Evolutionary conservation across 1,140 invertebrate species (phyloP).

Genomic region (Drosophila elegans): DNA sequence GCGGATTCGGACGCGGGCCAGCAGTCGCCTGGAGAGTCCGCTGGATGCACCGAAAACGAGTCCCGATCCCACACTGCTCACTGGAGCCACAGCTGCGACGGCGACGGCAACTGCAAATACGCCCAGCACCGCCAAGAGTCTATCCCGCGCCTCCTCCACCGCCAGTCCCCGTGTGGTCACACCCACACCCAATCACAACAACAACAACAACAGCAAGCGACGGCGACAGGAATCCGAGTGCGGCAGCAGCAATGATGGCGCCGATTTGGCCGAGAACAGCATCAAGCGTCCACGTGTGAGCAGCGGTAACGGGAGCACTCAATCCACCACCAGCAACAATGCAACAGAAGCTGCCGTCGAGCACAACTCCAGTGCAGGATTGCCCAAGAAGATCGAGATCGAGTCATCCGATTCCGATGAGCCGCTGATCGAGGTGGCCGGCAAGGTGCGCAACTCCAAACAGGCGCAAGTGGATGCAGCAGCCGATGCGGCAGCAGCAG

Average conservation of each 20-base stretch:
- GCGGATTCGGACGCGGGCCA: constrained; percentile 88
- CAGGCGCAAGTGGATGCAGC: constrained; percentile 58
- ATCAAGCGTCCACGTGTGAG: constrained; percentile 60
- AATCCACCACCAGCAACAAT: constrained; percentile 5
- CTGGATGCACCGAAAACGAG: constrained; percentile 87
- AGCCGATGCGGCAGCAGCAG: constrained; percentile 39
- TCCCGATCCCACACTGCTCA: constrained; percentile 76
- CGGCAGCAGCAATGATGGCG: constrained; percentile 57
- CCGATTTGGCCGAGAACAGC: constrained; percentile 26
- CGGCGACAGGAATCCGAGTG: constrained; percentile 92
- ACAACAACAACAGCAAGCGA: constrained; percentile 86
- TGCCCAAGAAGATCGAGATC: constrained; percentile 82
- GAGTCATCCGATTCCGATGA: constrained; percentile 92
- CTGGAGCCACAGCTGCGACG: constrained; percentile 8
- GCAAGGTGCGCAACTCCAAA: constrained; percentile 87
- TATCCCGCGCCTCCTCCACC: constrained; percentile 50
- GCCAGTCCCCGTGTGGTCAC: constrained; percentile 60
- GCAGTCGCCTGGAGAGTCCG: constrained; percentile 90
- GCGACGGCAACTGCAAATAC: constrained; percentile 6
- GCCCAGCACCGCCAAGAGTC: constrained; percentile 30
- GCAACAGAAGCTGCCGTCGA: constrained; percentile 8
- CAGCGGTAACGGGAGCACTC: constrained; percentile 21
- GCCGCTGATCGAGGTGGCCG: constrained; percentile 89
- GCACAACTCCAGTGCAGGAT: constrained; percentile 19
- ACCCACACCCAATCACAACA: constrained; percentile 64